A percentile compares a stretch with the other conserved stretches of the same genome.
These are phyloP conservation scores for Chlorodrepanis virens DNA, from an alignment of 2,113 vertebrate genomes.

Conservation along the genomic window DNA sequence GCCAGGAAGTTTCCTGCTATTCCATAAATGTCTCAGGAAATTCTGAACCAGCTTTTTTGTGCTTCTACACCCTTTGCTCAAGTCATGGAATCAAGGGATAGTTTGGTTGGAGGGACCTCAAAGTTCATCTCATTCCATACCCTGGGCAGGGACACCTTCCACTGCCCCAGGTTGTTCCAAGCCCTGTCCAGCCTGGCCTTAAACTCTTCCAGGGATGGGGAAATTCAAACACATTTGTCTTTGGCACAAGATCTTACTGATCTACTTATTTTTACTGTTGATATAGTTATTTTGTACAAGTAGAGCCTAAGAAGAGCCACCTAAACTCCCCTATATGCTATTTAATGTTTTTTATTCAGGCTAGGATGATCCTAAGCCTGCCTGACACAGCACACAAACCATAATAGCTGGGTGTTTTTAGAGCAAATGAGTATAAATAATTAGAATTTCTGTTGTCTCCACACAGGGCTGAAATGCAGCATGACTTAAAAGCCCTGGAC, in stretches of 20 bases:
- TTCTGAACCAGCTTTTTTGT: background rate
- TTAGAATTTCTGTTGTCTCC: slow-evolving; percentile 1
- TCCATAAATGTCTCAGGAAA: background rate
- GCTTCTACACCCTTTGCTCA: background rate
- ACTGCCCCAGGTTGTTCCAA: background rate
- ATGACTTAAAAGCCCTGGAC: background rate
- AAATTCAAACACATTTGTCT: background rate
- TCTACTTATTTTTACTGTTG: background rate
- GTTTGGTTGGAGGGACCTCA: background rate
- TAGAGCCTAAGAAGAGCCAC: background rate
- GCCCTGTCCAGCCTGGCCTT: background rate
- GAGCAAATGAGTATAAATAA: background rate
- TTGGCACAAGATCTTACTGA: background rate
- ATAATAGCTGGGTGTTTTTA: background rate
- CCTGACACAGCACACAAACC: background rate
- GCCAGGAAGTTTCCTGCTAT: background rate
- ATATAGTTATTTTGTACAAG: background rate
- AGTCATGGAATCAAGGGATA: background rate
- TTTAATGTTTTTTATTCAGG: background rate
- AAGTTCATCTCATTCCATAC: background rate
- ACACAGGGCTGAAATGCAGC: background rate
- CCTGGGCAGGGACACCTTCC: background rate
- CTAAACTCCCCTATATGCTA: background rate
- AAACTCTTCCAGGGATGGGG: background rate
- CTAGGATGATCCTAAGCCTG: background rate